Evolutionary conservation across 2,888 invertebrate genomes (phyloP).

Genomic region (Scaptodrosophila latifasciaeformis): DNA sequence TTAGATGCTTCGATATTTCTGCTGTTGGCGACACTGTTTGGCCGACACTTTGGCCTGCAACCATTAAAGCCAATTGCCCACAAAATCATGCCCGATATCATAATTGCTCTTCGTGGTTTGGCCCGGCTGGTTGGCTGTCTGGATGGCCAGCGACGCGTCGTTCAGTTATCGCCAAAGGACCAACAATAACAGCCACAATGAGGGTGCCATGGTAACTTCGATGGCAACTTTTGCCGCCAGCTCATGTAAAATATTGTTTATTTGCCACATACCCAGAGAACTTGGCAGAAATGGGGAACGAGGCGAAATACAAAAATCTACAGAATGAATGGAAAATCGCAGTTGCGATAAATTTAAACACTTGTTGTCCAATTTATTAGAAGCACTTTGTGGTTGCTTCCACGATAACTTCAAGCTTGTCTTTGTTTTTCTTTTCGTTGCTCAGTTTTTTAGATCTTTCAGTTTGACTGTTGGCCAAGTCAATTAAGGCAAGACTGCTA

Average conservation of each 20-base stretch:
- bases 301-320: too few relatives aligned
- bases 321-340: slow-evolving; percentile 37
- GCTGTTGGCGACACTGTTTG: slow-evolving; percentile 36
- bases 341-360: slow-evolving; percentile 62
- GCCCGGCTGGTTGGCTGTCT: slow-evolving; percentile 18
- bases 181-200: too few relatives aligned
- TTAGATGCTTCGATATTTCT: slow-evolving; percentile 8
- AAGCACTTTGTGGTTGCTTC: slow-evolving; percentile 61
- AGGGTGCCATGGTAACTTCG: slow-evolving; percentile 35
- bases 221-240: slow-evolving; percentile 28
- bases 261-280: too few relatives aligned
- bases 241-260: slow-evolving; percentile 60
- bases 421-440: slow-evolving; percentile 36
- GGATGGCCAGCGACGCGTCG: slow-evolving; percentile 32
- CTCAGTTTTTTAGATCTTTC: slow-evolving; percentile 22
- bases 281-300: too few relatives aligned
- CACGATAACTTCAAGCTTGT: slow-evolving; percentile 16
- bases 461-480: slow-evolving; percentile 56
- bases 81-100: slow-evolving; percentile 68
- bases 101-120: slow-evolving; percentile 66
- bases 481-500: slow-evolving; percentile 60
- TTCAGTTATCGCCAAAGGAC: slow-evolving; percentile 53
- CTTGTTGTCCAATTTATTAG: slow-evolving; percentile 68
- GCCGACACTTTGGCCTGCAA: slow-evolving; percentile 32
- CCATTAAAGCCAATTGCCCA: slow-evolving; percentile 68